Conservation (phyloP, 2,113 vertebrate genomes). For the Nothoprocta perdicaria region DNA sequence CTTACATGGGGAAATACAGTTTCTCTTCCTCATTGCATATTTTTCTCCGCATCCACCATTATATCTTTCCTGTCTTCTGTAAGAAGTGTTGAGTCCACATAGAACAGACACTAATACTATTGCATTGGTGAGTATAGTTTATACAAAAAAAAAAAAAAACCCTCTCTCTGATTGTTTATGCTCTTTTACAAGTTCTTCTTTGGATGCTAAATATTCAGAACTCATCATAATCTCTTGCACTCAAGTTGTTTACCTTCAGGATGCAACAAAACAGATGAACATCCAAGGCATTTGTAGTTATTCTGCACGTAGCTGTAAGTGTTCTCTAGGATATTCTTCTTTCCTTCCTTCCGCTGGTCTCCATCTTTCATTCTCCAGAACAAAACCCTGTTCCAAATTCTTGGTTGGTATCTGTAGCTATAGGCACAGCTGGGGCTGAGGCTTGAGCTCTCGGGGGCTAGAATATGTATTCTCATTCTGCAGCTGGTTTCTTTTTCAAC, state of each 20-base stretch:
- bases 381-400: not conserved
- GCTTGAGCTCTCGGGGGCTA: not conserved
- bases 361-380: not conserved
- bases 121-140: not conserved
- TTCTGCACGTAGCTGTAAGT: not conserved
- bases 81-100: not conserved
- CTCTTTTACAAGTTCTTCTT: not conserved
- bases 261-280: not conserved
- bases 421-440: constrained; percentile 16
- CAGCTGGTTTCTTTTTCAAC: constrained; percentile 20
- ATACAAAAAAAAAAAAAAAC: not conserved
- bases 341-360: not conserved
- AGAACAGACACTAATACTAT: not conserved
- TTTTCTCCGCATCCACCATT: not conserved
- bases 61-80: not conserved
- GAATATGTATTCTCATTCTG: not conserved
- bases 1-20: not conserved
- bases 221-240: not conserved
- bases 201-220: not conserved
- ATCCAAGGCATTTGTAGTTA: not conserved
- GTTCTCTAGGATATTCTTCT: not conserved
- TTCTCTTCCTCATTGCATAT: not conserved
- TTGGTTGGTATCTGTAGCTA: not conserved
- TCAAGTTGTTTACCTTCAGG: not conserved
- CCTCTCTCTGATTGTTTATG: not conserved